Base-by-base conservation (phyloP, 2,797 vertebrate species). In the Sebastes steindachneri region DNA sequence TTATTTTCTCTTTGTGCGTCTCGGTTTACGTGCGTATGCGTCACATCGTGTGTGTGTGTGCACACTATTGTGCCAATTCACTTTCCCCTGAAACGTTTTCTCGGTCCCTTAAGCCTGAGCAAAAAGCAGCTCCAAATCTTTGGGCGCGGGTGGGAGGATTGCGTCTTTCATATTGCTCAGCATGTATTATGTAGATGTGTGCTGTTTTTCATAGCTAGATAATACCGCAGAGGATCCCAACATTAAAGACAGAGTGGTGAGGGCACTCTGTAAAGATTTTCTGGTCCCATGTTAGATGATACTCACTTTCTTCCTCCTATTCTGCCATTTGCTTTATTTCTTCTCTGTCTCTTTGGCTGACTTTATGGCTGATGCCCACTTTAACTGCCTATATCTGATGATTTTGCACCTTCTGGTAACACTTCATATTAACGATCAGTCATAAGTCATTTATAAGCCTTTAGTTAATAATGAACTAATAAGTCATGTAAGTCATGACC, bases 151-250 rank as follows among this genome's bases (percentile, higher is more conserved):
- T 86, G 89, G 90, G 87, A 89, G 88, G 89, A 88, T 65, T 86
- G 78, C 33, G n/a, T 79, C 79, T 91, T 91, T 93, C 85, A 80
- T 76, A 70, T 88, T 80, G 68, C 85, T 88, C 70, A 79, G 83
- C 82, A 88, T 90, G 84, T 86, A 89, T 93, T 85, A 92, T 90
- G 79, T 85, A 92, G 83, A 90, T 87, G 85, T 77, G 74, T 87
- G 84, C 73, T 82, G 82, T 88, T 89, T 85, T 86, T 85, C 84
- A 77, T 73, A 11, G 87, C 63, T 63, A 68, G 72, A 88, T 87
- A 79, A 88, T 65, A 84, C 89, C 26, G 9, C 84, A 75, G 84
- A 86, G 88, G 60, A 74, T 83, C 73, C 65, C 11, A 5, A 21
- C 80, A 65, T 77, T 88, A 80, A 88, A 85, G 70, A 48, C 65